A percentile compares a stretch with the other conserved stretches of the same genome.
Conservation (phyloP, 1,140 invertebrate species). For the Drosophila ananassae region DNA sequence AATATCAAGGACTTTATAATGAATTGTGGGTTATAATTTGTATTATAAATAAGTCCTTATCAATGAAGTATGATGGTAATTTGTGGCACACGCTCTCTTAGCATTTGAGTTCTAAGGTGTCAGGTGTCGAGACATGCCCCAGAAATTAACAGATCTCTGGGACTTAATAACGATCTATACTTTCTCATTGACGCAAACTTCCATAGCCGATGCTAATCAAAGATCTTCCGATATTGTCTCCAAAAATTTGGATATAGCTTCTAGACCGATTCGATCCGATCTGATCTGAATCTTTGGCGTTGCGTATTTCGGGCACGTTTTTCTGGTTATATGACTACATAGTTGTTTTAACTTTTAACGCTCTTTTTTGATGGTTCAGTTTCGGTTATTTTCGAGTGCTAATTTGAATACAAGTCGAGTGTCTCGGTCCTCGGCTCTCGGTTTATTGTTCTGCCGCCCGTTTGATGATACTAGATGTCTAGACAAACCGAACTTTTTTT, state of each 20-base stretch:
- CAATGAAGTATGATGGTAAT: constrained; percentile 13
- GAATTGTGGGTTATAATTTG: not conserved
- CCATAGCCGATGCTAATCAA: constrained; percentile 3
- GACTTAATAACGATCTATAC: constrained; percentile 32
- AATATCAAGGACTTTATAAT: not conserved
- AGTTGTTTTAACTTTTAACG: constrained; percentile 14
- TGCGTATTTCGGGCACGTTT: constrained; percentile 60
- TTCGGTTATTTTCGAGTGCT: constrained; percentile 43
- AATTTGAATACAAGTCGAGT: constrained; percentile 58
- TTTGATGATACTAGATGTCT: constrained; percentile 44
- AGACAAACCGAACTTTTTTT: constrained; percentile 38
- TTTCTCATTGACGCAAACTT: constrained; percentile 60
- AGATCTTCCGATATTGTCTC: not conserved
- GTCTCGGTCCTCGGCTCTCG: constrained; percentile 7
- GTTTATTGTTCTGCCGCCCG: constrained; percentile 41
- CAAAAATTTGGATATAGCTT: constrained; percentile 1
- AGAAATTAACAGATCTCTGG: constrained; percentile 37
- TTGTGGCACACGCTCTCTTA: constrained; percentile 50
- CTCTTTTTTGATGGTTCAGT: constrained; percentile 27
- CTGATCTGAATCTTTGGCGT: not conserved
- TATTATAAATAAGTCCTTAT: constrained; percentile 28
- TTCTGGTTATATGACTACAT: constrained; percentile 59
- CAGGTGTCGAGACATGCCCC: constrained; percentile 26
- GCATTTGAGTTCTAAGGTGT: constrained; percentile 53
- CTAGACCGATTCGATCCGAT: not conserved